Evolutionary conservation across 2,113 vertebrate species (phyloP).

Genomic region (Eonycteris spelaea): DNA sequence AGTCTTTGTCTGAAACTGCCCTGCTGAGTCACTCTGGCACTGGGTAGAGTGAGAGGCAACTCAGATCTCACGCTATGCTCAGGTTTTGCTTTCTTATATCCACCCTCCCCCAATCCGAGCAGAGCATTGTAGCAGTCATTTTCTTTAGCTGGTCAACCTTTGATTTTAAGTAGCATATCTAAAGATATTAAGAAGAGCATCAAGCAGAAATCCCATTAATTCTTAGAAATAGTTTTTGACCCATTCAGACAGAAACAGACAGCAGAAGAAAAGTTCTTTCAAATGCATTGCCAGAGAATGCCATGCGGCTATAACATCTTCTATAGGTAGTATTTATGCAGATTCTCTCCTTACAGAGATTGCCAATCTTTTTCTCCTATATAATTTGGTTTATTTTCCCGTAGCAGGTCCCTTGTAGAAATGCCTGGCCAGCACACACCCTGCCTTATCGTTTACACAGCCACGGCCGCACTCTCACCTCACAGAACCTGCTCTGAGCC

Average conservation of each 20-base stretch:
- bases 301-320: neutral
- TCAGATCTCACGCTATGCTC: neutral
- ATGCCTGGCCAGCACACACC: neutral
- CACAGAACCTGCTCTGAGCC: neutral
- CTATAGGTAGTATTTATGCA: neutral
- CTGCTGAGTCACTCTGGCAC: neutral
- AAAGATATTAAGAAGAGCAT: neutral
- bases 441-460: neutral
- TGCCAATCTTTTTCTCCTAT: neutral
- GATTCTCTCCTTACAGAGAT: neutral
- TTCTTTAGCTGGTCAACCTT: neutral
- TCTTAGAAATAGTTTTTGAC: neutral
- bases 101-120: neutral
- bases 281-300: neutral
- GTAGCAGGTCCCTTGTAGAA: neutral
- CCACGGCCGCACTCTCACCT: neutral
- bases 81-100: neutral
- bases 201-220: neutral
- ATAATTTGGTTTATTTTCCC: neutral
- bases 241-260: neutral
- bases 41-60: neutral
- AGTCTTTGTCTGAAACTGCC: neutral
- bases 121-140: neutral
- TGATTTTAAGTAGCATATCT: neutral
- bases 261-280: neutral